Evolutionary conservation across 2,888 invertebrate species (phyloP).

Genomic region (Julus scandinavius): DNA sequence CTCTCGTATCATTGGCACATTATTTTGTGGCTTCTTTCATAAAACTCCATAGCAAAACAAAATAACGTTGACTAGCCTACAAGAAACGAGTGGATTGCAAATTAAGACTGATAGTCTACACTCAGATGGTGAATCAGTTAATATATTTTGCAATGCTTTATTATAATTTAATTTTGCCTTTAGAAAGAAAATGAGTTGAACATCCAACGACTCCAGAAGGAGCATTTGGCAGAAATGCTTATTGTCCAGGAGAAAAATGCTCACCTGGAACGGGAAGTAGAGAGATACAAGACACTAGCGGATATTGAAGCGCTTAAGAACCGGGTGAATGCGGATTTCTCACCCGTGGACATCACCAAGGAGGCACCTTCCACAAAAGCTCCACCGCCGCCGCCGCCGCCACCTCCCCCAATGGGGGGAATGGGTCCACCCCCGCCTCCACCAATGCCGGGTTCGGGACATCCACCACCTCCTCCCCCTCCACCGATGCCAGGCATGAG

Average conservation of each 20-base stretch:
- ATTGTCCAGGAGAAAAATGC: conserved; percentile 66
- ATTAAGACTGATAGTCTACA: background rate
- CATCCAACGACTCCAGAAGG: conserved; percentile 63
- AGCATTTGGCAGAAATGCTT: conserved; percentile 65
- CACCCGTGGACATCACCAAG: conserved; percentile 65
- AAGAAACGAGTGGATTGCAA: too few relatives aligned
- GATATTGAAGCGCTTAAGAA: conserved; percentile 71
- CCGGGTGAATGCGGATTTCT: conserved; percentile 70
- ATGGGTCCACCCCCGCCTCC: conserved; percentile 60
- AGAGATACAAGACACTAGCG: conserved; percentile 71
- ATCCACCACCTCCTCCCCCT: conserved; percentile 60
- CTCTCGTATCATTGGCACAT: too few relatives aligned
- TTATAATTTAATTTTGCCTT: conserved; percentile 56
- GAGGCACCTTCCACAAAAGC: conserved; percentile 58
- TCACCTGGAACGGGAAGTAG: conserved; percentile 70
- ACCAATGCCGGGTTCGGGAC: conserved; percentile 57
- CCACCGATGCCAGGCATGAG: conserved; percentile 59
- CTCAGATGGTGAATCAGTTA: background rate
- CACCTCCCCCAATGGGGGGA: conserved; percentile 60
- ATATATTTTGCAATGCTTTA: background rate
- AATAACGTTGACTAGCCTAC: too few relatives aligned
- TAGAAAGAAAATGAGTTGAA: conserved; percentile 61
- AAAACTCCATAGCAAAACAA: too few relatives aligned
- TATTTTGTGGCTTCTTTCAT: too few relatives aligned
- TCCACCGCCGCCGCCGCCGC: conserved; percentile 60